These are phyloP conservation scores for Sclerodermus sp. DNA, from an alignment of 2,888 invertebrate species.

Conservation along the genomic window DNA sequence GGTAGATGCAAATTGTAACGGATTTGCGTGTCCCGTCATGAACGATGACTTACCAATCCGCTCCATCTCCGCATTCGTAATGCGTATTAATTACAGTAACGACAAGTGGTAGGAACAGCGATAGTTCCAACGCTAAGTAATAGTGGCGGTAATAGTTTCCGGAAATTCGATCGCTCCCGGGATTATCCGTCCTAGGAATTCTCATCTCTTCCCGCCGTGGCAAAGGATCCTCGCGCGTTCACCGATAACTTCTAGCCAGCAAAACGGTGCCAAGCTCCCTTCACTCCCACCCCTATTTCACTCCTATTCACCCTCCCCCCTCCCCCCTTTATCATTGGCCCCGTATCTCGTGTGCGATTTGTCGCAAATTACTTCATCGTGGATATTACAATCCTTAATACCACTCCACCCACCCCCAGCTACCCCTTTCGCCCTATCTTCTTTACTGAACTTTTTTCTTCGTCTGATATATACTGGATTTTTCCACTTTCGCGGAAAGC, in stretches of 20 bases:
- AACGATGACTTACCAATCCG: constrained; percentile 22
- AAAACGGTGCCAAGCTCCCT: not conserved
- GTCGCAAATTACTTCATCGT: constrained; percentile 31
- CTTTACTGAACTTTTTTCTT: too few species aligned
- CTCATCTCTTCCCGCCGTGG: constrained; percentile 1
- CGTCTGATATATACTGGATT: too few species aligned
- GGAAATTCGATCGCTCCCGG: constrained; percentile 34
- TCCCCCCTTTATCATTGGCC: constrained; percentile 3
- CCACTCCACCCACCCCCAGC: not conserved
- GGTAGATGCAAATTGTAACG: too few species aligned
- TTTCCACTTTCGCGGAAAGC: too few species aligned
- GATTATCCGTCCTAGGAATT: constrained; percentile 35
- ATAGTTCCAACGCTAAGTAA: too few species aligned
- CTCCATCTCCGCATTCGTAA: not conserved
- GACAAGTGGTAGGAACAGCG: too few species aligned
- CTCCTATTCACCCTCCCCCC: constrained; percentile 4
- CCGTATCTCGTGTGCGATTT: constrained; percentile 19
- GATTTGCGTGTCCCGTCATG: too few species aligned
- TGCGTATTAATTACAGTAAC: constrained; percentile 7
- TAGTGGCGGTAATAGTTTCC: constrained; percentile 25
- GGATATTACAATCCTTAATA: constrained; percentile 15
- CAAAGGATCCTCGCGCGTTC: too few species aligned
- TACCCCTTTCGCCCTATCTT: not conserved
- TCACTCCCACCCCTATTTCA: constrained; percentile 1
- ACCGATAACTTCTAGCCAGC: too few species aligned